Base-by-base conservation (phyloP, 1,140 invertebrate species). In the Drosophila quadrilineata region DNA sequence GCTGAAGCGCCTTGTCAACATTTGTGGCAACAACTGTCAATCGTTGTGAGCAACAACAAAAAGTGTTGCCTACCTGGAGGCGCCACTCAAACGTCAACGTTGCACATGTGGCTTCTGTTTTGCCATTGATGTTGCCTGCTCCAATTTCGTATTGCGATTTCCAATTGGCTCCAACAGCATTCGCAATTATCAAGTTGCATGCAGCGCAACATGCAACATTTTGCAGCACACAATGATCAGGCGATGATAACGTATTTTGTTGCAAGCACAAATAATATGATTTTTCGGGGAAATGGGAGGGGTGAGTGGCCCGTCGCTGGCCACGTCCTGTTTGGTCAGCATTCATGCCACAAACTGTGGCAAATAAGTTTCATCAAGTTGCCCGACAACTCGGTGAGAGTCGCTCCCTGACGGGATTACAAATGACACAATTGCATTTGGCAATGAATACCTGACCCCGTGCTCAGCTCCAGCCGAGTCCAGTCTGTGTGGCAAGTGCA, bases 361-460 rank as follows among this genome's bases (percentile, higher is more conserved):
- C 40, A n/a, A 59, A 59, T 59, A 41, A 29, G 24, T 24, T 50
- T 19, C 43, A 58, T 6, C 22, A 26, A 49, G 6, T 12, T 16
- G 12, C 29, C 5, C 6, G 8, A 33, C 3, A 19, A 14, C 6
- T 6, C 2, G 12, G 14, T 17, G 24, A 10, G 9, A 8, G 19
- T 19, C 21, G 28, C 3, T 9, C 22, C 41, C 49, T 14, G 3
- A 9, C 40, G 17, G 40, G 10, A 46, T 63, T 57, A 64, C 52
- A 57, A 64, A 54, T 36, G 59, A 56, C 29, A 46, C 59, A 63
- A 63, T 63, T 63, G 40, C 52, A 63, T 63, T 64, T 29, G 53
- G 53, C 29, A 57, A 64, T 64, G 53, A 64, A 57, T 40, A 64
- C 22, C 22, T 46, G 41, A 57, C 9, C 21, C 33, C 28, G 28